Conservation (phyloP, 1,140 invertebrate genomes). For the Eriosoma lanigerum region DNA sequence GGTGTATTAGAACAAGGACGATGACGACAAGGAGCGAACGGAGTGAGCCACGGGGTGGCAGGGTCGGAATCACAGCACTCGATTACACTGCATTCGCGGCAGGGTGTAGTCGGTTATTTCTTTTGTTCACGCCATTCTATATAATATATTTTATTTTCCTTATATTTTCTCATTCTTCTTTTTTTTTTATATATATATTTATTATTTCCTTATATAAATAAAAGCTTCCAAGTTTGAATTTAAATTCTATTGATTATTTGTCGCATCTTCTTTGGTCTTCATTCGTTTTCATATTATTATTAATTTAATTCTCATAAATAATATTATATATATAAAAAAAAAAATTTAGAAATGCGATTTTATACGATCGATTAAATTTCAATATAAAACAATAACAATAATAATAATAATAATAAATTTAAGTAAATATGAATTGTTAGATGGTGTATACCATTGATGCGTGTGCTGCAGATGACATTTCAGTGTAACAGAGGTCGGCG, state of each 20-base stretch:
- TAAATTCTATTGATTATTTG: constrained; percentile 23
- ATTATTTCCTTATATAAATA: constrained; percentile 8
- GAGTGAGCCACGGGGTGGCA: background rate
- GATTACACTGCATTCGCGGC: constrained; percentile 12
- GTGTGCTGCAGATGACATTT: constrained; percentile 34
- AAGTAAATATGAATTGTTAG: constrained; percentile 11
- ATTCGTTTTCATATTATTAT: background rate
- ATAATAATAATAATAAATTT: background rate
- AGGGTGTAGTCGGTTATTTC: constrained; percentile 32
- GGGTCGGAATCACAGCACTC: constrained; percentile 31
- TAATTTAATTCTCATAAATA: background rate
- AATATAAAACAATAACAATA: background rate
- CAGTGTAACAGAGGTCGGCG: constrained; percentile 2
- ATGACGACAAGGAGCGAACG: background rate
- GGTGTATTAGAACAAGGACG: constrained; percentile 40
- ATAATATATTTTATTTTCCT: background rate
- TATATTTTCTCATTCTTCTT: constrained; percentile 24
- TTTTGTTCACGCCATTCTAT: constrained; percentile 34
- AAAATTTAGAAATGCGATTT: background rate
- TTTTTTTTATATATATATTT: constrained; percentile 8
- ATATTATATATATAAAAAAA: background rate
- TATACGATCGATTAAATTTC: background rate
- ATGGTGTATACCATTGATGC: background rate
- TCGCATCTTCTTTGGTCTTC: no score
- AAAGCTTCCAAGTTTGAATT: background rate